These are phyloP conservation scores for Pteromalus puparum DNA, from an alignment of 1,140 invertebrate genomes.

Conservation along the genomic window DNA sequence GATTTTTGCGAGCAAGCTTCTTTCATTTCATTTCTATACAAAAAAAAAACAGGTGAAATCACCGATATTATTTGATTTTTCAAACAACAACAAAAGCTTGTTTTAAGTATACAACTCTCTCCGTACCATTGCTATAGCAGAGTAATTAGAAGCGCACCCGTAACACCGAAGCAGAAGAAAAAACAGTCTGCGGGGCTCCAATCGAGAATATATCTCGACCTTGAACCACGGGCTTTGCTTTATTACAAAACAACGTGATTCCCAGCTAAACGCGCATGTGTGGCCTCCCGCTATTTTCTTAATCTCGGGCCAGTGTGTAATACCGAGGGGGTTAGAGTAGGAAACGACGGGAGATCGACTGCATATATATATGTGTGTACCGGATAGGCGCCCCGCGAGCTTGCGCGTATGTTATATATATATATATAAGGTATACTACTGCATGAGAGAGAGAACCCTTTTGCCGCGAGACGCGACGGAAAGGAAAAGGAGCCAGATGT, in stretches of 20 bases:
- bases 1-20: too few species aligned
- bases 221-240: neutral
- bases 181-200: neutral
- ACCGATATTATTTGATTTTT: too few species aligned
- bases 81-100: too few species aligned
- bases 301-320: constrained; percentile 55
- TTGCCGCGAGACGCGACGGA: neutral
- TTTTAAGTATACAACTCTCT: neutral
- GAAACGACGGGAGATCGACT: constrained; percentile 6
- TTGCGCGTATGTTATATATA: neutral
- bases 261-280: constrained; percentile 30
- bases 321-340: neutral
- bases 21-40: too few species aligned
- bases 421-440: too few species aligned
- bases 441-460: neutral
- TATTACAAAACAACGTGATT: neutral
- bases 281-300: constrained; percentile 70
- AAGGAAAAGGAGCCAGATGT: constrained; percentile 23
- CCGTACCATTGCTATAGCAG: too few species aligned
- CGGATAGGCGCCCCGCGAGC: neutral
- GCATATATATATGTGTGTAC: too few species aligned
- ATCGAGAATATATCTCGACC: constrained; percentile 3
- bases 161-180: constrained; percentile 44
- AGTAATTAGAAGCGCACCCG: constrained; percentile 28
- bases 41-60: too few species aligned